A percentile compares a stretch with the other conserved stretches of the same genome.
phyloP scores from a whole-genome alignment of 2,888 invertebrate species.

The Eurytoma adleriae region DNA sequence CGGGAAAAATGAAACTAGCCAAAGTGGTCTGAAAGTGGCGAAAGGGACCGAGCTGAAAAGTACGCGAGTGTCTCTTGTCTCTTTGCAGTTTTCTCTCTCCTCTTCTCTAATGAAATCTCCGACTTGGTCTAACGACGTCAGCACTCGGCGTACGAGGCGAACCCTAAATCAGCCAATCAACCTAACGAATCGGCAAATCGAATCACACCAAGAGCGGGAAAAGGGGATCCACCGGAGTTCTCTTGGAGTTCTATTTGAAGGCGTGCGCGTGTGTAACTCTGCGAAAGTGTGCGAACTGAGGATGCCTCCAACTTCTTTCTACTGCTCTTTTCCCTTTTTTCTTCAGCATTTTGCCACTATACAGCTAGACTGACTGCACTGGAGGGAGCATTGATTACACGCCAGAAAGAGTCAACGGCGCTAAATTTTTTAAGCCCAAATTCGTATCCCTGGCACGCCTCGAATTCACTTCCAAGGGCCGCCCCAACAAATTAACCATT shows the following conservation, averaged over 20 bases:
- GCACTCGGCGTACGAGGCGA: constrained; percentile 11
- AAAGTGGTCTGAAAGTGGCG: no score
- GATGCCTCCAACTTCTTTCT: not conserved
- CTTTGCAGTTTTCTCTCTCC: not conserved
- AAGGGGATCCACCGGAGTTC: constrained; percentile 18
- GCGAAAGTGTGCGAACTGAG: no score
- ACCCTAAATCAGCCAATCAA: constrained; percentile 55
- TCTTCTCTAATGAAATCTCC: constrained; percentile 52
- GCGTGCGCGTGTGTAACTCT: no score
- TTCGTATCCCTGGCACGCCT: constrained; percentile 11
- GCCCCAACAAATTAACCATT: constrained; percentile 24
- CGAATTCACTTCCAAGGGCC: not conserved
- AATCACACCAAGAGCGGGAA: constrained; percentile 32
- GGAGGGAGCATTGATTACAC: constrained; percentile 24
- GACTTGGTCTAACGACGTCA: constrained; percentile 51
- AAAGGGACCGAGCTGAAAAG: not conserved
- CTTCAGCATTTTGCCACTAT: not conserved
- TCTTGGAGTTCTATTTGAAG: no score
- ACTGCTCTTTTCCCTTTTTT: constrained; percentile 2
- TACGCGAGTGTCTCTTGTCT: not conserved
- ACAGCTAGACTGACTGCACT: no score
- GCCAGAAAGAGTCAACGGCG: constrained; percentile 30
- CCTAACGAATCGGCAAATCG: constrained; percentile 55
- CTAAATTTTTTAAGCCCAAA: constrained; percentile 40
- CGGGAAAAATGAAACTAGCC: no score